Conservation (phyloP, 2,797 vertebrate species). For the Perodicticus potto region DNA sequence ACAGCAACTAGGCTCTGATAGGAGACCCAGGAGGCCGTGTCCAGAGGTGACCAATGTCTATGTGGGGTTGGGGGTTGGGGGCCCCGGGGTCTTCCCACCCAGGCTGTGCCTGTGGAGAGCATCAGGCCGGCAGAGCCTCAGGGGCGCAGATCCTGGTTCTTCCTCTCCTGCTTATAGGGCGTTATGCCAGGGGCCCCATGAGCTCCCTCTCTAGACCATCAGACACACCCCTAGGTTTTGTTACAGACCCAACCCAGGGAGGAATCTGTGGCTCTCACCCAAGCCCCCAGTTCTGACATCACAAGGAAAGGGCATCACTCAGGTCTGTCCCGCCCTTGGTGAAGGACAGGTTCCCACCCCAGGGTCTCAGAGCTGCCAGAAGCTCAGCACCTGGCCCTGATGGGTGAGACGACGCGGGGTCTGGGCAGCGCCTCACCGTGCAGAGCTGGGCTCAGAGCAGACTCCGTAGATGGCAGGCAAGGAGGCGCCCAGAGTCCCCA, state of each 20-base stretch:
- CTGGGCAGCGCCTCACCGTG: no score
- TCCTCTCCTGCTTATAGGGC: not conserved
- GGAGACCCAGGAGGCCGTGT: not conserved
- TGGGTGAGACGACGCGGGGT: no score
- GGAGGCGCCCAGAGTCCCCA: not conserved
- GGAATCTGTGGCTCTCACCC: not conserved
- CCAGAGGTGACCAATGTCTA: not conserved
- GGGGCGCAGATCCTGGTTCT: not conserved
- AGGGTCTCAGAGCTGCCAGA: not conserved
- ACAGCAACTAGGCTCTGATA: rapidly evolving
- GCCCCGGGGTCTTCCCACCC: not conserved
- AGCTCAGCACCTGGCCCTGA: no score
- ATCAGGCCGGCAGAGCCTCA: not conserved
- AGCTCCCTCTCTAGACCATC: no score
- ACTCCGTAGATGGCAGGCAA: no score
- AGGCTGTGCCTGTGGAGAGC: not conserved
- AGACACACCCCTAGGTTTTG: not conserved
- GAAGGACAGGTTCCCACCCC: not conserved
- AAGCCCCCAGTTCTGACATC: not conserved
- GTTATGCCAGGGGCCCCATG: not conserved
- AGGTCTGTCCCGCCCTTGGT: not conserved
- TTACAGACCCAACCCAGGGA: rapidly evolving
- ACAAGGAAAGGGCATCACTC: no score
- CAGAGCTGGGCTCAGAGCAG: no score
- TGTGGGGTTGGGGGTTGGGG: no score